Evolutionary conservation across 2,888 invertebrate genomes (phyloP), one percentile per base, ranked within the genome.

Genomic region (Acheta domesticus): DNA sequence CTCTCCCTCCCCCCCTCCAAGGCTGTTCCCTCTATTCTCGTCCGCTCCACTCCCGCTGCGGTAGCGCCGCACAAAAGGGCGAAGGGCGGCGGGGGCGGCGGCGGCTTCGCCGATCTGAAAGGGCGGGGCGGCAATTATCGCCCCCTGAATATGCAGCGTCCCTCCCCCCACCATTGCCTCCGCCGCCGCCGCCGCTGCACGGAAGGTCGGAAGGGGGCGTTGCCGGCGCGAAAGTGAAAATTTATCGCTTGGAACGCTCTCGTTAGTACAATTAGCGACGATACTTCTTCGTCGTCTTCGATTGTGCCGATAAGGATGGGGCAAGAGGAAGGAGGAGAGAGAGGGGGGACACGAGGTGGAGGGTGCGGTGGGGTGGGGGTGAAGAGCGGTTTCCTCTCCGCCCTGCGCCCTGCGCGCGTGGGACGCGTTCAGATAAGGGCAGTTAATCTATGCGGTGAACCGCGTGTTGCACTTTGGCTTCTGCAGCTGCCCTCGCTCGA

Each of bases 231-330:
- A 14, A 62, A 62, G 62, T 62, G 62, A 62, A 62, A 62, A 62
- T 62, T 62, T 62, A 62, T 62, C 62, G 14, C n/a, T n/a, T 62
- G 16, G 62, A 62, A 62, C 14, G 14, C 62, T 19, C 62, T 62
- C 62, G 62, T 62, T 62, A 62, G 62, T 62, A 62, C 62, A 62
- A 62, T 62, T 62, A 62, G 62, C 62, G n/a, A 62, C 62, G 62
- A 62, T 62, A 19, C 62, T 62, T 62, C 62, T 62, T 62, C 62
- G 62, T 62, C 62, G 62, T 62, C 62, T 62, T 14, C 62, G 62
- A 62, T 62, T 62, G 62, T n/a, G n/a, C n/a, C 11, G 62, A 62
- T 62, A 62, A 62, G 62, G 62, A 62, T 8, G 36, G 36, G 62
- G 16, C 14, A 14, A 8, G 62, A 62, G n/a, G 12, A 8, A 1